phyloP scores from a whole-genome alignment of 2,888 invertebrate genomes.

The Hyppa rectilinea region DNA sequence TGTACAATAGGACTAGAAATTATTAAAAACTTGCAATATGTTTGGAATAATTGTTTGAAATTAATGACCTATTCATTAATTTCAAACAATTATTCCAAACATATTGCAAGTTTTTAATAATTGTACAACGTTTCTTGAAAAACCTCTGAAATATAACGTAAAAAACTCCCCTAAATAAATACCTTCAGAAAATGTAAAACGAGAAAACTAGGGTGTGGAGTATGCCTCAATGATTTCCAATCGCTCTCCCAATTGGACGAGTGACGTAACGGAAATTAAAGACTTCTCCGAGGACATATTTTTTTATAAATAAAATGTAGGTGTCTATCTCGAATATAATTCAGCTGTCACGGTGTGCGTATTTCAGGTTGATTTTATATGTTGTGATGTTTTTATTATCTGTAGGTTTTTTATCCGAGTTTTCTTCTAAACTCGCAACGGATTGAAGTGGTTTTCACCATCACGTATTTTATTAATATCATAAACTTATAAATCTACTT shows the following conservation, averaged over 20 bases:
- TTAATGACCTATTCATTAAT: neutral
- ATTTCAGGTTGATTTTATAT: conserved; percentile 50
- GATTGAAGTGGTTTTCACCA: neutral
- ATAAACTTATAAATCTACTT: neutral
- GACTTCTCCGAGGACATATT: conserved; percentile 79
- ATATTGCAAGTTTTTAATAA: neutral
- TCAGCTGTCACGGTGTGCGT: conserved; percentile 58
- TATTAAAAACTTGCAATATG: neutral
- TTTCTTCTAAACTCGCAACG: neutral
- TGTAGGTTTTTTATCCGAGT: too few species aligned
- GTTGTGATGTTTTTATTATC: neutral
- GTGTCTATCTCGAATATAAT: conserved; percentile 58
- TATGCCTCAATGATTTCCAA: conserved; percentile 86
- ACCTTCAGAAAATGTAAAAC: conserved; percentile 69
- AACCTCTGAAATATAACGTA: conserved; percentile 14
- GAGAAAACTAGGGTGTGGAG: conserved; percentile 75
- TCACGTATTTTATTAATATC: neutral
- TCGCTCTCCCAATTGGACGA: conserved; percentile 87
- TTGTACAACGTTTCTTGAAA: conserved; percentile 13
- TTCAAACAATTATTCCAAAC: conserved; percentile 5
- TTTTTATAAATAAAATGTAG: conserved; percentile 70
- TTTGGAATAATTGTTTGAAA: conserved; percentile 9
- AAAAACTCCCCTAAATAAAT: conserved; percentile 53
- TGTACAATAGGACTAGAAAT: too few species aligned
- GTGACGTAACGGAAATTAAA: conserved; percentile 91